phyloP scores from a whole-genome alignment of 2,888 invertebrate genomes.

The Prionchulus punctatus region DNA sequence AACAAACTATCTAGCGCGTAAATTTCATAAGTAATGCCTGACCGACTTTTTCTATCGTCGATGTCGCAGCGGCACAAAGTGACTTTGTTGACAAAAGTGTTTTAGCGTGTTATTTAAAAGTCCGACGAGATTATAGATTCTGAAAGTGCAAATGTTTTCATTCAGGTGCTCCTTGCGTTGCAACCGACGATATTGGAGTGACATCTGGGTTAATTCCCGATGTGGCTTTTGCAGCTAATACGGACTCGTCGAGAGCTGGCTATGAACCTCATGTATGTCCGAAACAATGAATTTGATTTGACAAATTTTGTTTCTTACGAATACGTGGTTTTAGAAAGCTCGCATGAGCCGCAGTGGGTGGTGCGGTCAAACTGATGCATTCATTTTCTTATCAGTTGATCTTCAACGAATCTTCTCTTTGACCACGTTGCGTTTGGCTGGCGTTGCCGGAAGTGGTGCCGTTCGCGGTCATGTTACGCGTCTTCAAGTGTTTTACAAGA shows the following conservation, averaged over 20 bases:
- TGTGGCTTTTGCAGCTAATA: conserved; percentile 63
- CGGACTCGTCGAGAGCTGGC: conserved; percentile 43
- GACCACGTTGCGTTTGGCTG: conserved; percentile 27
- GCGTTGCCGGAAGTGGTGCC: conserved; percentile 27
- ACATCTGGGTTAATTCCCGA: conserved; percentile 82
- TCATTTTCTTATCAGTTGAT: conserved; percentile 86
- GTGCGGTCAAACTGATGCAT: conserved; percentile 65
- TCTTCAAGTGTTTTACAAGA: conserved; percentile 89
- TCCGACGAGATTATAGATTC: too few species aligned
- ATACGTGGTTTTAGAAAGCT: conserved; percentile 14
- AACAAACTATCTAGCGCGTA: too few species aligned
- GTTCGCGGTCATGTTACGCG: conserved; percentile 71
- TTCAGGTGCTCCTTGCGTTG: conserved; percentile 72
- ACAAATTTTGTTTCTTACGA: neutral
- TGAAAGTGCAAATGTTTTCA: too few species aligned
- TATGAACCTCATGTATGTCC: conserved; percentile 43
- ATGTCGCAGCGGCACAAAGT: too few species aligned
- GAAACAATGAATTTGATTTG: neutral
- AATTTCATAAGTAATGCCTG: too few species aligned
- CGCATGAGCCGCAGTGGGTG: conserved; percentile 28
- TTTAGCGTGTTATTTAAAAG: too few species aligned
- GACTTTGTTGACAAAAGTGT: too few species aligned
- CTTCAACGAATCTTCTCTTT: conserved; percentile 72
- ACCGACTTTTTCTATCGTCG: too few species aligned
- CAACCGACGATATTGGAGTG: conserved; percentile 73